phyloP scores from a whole-genome alignment of 2,888 invertebrate genomes.

The Anticlea derivata region DNA sequence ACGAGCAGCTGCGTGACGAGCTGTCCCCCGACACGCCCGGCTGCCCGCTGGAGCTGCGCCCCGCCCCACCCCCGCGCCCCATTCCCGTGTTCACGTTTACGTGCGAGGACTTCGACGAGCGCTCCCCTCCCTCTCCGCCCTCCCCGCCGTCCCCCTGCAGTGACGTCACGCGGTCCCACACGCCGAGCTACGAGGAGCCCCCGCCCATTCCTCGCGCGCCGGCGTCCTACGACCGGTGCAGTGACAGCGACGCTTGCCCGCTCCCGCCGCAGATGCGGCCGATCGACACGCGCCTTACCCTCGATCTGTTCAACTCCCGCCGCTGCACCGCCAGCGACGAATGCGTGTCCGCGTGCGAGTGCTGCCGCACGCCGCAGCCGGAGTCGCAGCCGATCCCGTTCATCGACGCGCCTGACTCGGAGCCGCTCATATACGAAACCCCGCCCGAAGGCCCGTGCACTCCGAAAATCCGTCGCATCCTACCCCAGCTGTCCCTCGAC shows the following conservation, averaged over 20 bases:
- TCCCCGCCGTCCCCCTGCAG: conserved; percentile 13
- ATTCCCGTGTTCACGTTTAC: conserved; percentile 77
- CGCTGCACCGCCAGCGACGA: conserved; percentile 70
- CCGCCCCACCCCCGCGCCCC: conserved; percentile 50
- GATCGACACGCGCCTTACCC: conserved; percentile 67
- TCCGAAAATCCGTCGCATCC: conserved; percentile 71
- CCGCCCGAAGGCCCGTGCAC: conserved; percentile 58
- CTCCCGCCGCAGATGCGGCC: conserved; percentile 74
- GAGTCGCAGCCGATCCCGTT: conserved; percentile 71
- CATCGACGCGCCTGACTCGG: conserved; percentile 75
- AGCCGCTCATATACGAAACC: conserved; percentile 75
- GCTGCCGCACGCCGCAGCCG: conserved; percentile 75
- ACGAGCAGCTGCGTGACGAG: conserved; percentile 67
- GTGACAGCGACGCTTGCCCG: conserved; percentile 62
- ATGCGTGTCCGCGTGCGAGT: conserved; percentile 75
- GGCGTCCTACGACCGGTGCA: conserved; percentile 54
- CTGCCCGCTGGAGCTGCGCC: conserved; percentile 60
- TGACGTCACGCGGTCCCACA: conserved; percentile 32
- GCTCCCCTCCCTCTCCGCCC: conserved; percentile 20
- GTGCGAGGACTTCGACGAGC: conserved; percentile 70
- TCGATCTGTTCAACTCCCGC: conserved; percentile 64
- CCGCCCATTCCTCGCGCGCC: conserved; percentile 62
- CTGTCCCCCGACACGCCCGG: conserved; percentile 71
- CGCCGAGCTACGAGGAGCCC: conserved; percentile 38
- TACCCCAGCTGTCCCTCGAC: conserved; percentile 73